These are phyloP conservation scores for Drosophila sordidula DNA, from an alignment of 2,888 invertebrate species.

Conservation along the genomic window DNA sequence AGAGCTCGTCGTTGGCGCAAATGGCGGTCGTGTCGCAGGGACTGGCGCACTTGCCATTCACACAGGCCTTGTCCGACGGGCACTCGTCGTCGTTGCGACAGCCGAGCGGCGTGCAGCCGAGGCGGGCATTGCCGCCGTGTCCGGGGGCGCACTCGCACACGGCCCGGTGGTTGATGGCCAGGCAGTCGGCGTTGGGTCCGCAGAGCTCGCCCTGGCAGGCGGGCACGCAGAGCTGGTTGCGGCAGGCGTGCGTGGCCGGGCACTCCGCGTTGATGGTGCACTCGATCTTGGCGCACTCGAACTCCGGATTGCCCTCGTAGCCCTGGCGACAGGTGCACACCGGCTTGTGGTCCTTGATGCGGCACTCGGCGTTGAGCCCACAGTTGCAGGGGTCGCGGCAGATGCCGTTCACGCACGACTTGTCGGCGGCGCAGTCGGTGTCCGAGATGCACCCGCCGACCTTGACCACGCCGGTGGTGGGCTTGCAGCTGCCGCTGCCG, in stretches of 20 bases:
- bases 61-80: conserved; percentile 91
- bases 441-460: conserved; percentile 91
- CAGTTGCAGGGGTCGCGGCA: conserved; percentile 94
- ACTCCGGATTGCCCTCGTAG: conserved; percentile 93
- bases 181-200: conserved; percentile 92
- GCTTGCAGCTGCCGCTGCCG: conserved; percentile 92
- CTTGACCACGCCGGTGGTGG: conserved; percentile 88
- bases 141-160: conserved; percentile 94
- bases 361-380: conserved; percentile 93
- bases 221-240: conserved; percentile 92
- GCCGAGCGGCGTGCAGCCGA: conserved; percentile 91
- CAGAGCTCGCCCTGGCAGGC: conserved; percentile 92
- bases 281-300: conserved; percentile 91
- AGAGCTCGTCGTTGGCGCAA: conserved; percentile 91
- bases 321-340: conserved; percentile 94
- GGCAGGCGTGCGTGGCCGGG: conserved; percentile 92
- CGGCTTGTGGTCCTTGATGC: conserved; percentile 93
- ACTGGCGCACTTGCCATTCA: conserved; percentile 91
- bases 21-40: conserved; percentile 90
- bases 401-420: conserved; percentile 92
- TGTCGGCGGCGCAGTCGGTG: conserved; percentile 91
- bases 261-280: conserved; percentile 92
- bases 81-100: conserved; percentile 93
- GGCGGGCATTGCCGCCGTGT: conserved; percentile 91
- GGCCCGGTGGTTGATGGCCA: conserved; percentile 92